phyloP scores from a whole-genome alignment of 2,888 invertebrate genomes.

The Nephrotoma appendiculata region DNA sequence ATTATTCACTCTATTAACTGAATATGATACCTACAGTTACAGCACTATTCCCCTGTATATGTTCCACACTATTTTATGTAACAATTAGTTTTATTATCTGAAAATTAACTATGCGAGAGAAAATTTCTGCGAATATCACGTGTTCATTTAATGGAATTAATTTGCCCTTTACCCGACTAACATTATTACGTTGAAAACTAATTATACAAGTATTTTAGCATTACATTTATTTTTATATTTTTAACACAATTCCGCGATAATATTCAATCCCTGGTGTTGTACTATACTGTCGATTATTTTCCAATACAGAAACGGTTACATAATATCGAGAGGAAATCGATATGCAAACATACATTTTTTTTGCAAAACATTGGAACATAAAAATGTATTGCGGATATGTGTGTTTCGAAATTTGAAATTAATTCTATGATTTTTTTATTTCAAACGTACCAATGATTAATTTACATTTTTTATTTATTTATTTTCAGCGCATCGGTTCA shows the following conservation, averaged over 20 bases:
- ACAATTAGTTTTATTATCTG: background rate
- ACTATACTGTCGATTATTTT: background rate
- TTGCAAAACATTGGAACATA: background rate
- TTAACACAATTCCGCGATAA: background rate
- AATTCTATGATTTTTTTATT: background rate
- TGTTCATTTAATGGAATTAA: background rate
- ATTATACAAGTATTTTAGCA: background rate
- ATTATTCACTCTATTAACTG: too few species aligned
- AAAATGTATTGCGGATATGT: background rate
- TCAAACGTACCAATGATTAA: constrained; percentile 4
- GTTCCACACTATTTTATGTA: too few species aligned
- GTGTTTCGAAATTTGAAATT: background rate
- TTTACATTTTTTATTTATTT: background rate
- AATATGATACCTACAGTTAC: too few species aligned
- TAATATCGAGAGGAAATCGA: background rate
- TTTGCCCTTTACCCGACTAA: background rate
- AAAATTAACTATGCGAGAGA: background rate
- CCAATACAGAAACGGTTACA: background rate
- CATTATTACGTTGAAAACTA: background rate
- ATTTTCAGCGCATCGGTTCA: constrained; percentile 71
- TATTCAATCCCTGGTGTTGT: background rate
- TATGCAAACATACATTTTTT: background rate
- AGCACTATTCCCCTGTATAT: too few species aligned
- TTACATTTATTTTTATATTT: background rate
- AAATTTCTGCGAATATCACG: background rate